Base-by-base conservation (phyloP, 2,113 vertebrate genomes). In the Blennius ocellaris region DNA sequence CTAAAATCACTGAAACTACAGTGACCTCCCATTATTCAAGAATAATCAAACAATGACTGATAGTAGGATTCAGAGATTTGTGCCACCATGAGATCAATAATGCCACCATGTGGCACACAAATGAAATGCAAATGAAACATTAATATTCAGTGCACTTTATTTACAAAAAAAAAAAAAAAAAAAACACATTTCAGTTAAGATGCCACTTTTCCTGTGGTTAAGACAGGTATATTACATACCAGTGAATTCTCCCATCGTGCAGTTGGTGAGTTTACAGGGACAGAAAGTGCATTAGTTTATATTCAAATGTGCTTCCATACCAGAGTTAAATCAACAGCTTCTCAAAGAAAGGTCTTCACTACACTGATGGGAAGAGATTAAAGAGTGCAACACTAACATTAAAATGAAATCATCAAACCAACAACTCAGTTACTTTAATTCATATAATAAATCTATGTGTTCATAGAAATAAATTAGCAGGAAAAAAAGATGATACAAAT, bases 131-230 rank as follows among this genome's bases (percentile, higher is more conserved):
- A 55, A 72, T 12, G 15, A 40, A 37, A 60, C 9, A 1, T 48
- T 62, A 14, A 74, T 51, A 54, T 81, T 83, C 44, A 69, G 61
- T 85, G 51, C n/a, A 78, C 83, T 92, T 93, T 93, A 94, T 93
- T 93, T 87, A 80, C 80, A 85, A 86, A 73, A 51, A 76, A 7
- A 30, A 30, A 2, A 30, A 30, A 30, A 2, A 30, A 30, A 2
- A 2, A 30, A n/a, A n/a, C n/a, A 30, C 21, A 51, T 69, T 65
- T 64, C 37, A 44, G 15, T 78, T 64, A 71, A 75, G 50, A 69
- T 9, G 3, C 54, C 36, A 3, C 30, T 64, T 71, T 59, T 57
- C 10, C 49, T 6, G 12, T 55, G 57, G 78, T 17, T 64, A 64
- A 50, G 48, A 59, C 6, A 55, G 17, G 37, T 8, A 30, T 38